These are phyloP conservation scores for Grantiella picta DNA, from an alignment of 2,113 vertebrate genomes.

Conservation along the genomic window DNA sequence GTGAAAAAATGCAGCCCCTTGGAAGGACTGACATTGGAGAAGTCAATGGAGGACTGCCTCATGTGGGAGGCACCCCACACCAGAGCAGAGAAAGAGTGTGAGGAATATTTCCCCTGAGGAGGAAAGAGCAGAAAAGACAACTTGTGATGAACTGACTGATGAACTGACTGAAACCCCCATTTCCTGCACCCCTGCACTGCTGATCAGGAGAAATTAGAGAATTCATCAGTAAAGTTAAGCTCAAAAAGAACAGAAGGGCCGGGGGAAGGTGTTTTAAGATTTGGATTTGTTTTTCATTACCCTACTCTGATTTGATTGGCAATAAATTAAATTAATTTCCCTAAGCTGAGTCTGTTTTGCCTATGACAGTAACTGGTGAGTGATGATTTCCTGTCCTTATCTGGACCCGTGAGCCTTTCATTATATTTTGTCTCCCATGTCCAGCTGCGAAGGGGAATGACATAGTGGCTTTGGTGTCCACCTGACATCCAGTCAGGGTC, in stretches of 20 bases:
- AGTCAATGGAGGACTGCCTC: not conserved
- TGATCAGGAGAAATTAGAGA: not conserved
- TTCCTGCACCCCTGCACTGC: not conserved
- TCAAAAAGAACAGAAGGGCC: accelerated
- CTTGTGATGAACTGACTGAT: not conserved
- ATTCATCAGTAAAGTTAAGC: not conserved
- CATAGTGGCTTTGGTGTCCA: not conserved
- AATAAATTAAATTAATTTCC: not conserved
- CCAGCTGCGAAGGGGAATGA: not conserved
- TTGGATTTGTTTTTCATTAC: not conserved
- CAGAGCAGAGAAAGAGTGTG: not conserved
- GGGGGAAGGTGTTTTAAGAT: not conserved
- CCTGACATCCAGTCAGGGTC: not conserved
- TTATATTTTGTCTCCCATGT: not conserved
- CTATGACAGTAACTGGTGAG: not conserved
- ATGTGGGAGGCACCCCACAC: not conserved
- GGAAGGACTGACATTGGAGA: not conserved
- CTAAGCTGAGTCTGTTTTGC: not conserved
- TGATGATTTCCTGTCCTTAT: not conserved
- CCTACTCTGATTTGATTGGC: not conserved
- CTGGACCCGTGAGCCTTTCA: not conserved
- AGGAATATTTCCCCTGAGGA: not conserved
- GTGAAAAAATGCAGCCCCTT: not conserved
- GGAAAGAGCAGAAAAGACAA: not conserved
- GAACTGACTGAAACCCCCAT: not conserved